Conservation (phyloP, 30 jellyfish, hydroid and myxozoan species). For the Pelagia noctiluca region DNA sequence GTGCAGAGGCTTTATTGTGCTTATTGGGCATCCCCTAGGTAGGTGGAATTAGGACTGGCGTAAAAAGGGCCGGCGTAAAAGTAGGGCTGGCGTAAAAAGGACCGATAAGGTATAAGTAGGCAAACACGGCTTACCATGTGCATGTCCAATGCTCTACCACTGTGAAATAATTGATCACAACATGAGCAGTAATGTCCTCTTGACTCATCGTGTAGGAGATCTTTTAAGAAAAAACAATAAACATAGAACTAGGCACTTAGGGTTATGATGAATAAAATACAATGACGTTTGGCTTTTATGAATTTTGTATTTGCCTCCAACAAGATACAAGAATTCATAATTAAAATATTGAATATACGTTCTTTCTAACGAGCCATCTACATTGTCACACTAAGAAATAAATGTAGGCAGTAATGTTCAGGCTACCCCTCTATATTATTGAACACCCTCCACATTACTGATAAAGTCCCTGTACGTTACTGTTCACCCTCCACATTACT, state of each 20-base stretch:
- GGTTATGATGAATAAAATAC: too few species aligned
- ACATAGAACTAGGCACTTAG: background rate
- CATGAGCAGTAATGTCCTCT: slow-evolving; percentile 45
- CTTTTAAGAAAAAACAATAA: background rate
- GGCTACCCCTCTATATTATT: too few species aligned
- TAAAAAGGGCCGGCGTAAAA: background rate
- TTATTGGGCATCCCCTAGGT: background rate
- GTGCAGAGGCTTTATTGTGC: background rate
- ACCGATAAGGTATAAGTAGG: too few species aligned
- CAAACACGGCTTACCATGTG: slow-evolving; percentile 30
- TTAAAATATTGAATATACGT: background rate
- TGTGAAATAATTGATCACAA: slow-evolving; percentile 72
- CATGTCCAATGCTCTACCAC: slow-evolving; percentile 71
- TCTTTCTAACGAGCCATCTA: background rate
- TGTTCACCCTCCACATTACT: too few species aligned
- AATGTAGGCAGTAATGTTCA: too few species aligned
- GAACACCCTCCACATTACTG: too few species aligned
- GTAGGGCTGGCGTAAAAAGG: background rate
- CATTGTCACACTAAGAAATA: background rate
- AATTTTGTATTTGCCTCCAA: background rate
- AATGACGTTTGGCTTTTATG: background rate
- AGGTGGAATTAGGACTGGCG: background rate
- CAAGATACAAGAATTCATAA: background rate
- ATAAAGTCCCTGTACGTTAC: too few species aligned
- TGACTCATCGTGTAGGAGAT: slow-evolving; percentile 2